phyloP scores from a whole-genome alignment of 2,888 invertebrate genomes.

The Pyrrhosoma nymphula region DNA sequence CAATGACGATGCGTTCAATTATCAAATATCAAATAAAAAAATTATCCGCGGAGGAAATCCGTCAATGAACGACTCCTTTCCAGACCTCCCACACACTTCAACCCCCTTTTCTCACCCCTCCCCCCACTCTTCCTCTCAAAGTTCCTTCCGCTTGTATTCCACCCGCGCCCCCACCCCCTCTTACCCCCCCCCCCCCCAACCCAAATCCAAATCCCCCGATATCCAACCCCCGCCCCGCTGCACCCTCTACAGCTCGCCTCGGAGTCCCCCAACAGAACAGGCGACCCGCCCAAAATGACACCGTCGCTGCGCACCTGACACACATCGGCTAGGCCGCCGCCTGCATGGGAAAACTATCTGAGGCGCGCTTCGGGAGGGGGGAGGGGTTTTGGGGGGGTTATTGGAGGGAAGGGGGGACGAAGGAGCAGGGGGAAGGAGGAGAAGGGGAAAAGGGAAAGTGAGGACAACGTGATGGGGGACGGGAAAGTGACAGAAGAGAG shows the following conservation, averaged over 20 bases:
- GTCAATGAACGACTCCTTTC: neutral
- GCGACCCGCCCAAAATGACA: slow-evolving; percentile 27
- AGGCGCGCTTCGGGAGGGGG: neutral
- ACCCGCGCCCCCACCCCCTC: neutral
- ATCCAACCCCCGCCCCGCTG: neutral
- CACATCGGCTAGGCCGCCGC: neutral
- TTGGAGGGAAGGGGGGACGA: neutral
- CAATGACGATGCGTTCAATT: no score
- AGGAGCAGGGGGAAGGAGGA: neutral
- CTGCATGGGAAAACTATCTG: neutral
- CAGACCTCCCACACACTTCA: neutral
- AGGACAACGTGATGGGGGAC: neutral
- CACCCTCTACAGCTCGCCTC: neutral
- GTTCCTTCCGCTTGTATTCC: neutral
- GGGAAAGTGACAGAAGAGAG: neutral
- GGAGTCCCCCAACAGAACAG: neutral
- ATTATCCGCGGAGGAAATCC: neutral
- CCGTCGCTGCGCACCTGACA: slow-evolving; percentile 61
- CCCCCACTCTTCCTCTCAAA: neutral
- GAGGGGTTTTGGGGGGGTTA: neutral
- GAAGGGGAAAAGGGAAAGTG: neutral
- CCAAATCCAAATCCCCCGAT: neutral
- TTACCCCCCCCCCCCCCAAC: neutral
- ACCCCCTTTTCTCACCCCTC: neutral
- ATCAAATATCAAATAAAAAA: no score